These are phyloP conservation scores for Sebastiscus tertius DNA, from an alignment of 2,797 vertebrate species.

Conservation along the genomic window DNA sequence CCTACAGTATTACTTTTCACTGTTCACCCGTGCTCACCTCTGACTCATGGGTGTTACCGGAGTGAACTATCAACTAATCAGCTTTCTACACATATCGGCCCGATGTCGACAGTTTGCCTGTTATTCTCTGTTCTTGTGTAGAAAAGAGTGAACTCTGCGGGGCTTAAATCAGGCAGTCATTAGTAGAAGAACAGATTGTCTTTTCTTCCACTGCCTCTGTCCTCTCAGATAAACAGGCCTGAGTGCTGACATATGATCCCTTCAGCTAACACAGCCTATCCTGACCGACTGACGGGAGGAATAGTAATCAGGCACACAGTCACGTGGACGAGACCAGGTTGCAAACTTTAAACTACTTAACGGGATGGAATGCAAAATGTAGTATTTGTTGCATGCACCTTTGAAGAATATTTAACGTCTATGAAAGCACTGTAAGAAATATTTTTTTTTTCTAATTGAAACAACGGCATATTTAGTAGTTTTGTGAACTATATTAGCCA, in stretches of 20 bases:
- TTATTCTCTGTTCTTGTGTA: conserved; percentile 42
- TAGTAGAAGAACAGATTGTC: conserved; percentile 76
- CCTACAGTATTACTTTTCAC: conserved; percentile 75
- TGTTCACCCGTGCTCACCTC: conserved; percentile 72
- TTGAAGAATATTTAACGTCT: neutral
- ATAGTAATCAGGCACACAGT: conserved; percentile 65
- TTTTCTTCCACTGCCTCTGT: conserved; percentile 73
- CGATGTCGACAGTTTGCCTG: conserved; percentile 37
- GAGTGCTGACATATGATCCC: conserved; percentile 76
- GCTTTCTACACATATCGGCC: conserved; percentile 66
- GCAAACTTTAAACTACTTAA: conserved; percentile 24
- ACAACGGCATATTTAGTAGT: too few relatives aligned
- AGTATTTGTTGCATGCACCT: neutral
- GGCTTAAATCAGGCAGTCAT: conserved; percentile 72
- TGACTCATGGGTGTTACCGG: conserved; percentile 70
- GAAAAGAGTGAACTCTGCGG: conserved; percentile 54
- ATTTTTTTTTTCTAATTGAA: too few relatives aligned
- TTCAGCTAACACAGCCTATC: conserved; percentile 67
- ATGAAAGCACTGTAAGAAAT: neutral
- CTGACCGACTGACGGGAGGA: conserved; percentile 63
- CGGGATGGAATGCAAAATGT: conserved; percentile 7
- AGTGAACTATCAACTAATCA: conserved; percentile 70
- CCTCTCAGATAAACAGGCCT: conserved; percentile 75
- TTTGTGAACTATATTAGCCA: too few relatives aligned
- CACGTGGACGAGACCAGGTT: conserved; percentile 41